Conservation (phyloP, 1,140 invertebrate species). For the Campoletis sonorensis region DNA sequence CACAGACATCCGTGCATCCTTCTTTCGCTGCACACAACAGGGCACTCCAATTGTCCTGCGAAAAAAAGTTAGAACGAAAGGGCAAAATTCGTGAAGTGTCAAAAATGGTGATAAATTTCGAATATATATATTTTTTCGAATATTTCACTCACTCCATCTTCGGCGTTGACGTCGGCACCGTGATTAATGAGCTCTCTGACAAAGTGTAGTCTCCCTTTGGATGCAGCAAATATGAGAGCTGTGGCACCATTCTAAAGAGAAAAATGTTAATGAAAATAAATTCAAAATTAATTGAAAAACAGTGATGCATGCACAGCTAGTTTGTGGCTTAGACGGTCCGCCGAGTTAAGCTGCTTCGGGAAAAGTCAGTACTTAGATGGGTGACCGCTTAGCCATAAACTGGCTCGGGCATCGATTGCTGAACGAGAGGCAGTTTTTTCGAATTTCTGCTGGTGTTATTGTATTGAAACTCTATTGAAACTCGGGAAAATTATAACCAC, state of each 20-base stretch:
- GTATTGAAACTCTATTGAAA: too few relatives aligned
- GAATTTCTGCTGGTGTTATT: too few relatives aligned
- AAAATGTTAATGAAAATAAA: constrained; percentile 53
- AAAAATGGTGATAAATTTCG: background rate
- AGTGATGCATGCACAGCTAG: too few relatives aligned
- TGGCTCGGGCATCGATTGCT: too few relatives aligned
- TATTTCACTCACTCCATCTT: constrained; percentile 83
- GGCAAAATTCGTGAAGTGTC: background rate
- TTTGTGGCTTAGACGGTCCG: too few relatives aligned
- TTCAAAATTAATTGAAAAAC: too few relatives aligned
- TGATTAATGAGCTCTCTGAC: constrained; percentile 89
- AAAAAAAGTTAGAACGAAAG: constrained; percentile 7
- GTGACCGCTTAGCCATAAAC: too few relatives aligned
- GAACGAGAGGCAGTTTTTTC: too few relatives aligned
- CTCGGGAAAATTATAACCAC: too few relatives aligned
- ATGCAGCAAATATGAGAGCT: constrained; percentile 91
- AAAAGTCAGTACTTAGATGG: too few relatives aligned
- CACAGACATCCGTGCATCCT: constrained; percentile 89
- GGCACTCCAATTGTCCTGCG: constrained; percentile 94
- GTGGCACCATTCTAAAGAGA: constrained; percentile 89
- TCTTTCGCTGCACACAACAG: constrained; percentile 93
- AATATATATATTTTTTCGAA: background rate
- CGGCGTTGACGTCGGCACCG: constrained; percentile 92
- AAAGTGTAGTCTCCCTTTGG: constrained; percentile 87
- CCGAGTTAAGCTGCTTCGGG: too few relatives aligned